Percentiles rank a stretch among this genome's conserved stretches.
Evolutionary conservation across 2,797 vertebrate genomes (phyloP).

Genomic region (Aselliscus stoliczkanus): DNA sequence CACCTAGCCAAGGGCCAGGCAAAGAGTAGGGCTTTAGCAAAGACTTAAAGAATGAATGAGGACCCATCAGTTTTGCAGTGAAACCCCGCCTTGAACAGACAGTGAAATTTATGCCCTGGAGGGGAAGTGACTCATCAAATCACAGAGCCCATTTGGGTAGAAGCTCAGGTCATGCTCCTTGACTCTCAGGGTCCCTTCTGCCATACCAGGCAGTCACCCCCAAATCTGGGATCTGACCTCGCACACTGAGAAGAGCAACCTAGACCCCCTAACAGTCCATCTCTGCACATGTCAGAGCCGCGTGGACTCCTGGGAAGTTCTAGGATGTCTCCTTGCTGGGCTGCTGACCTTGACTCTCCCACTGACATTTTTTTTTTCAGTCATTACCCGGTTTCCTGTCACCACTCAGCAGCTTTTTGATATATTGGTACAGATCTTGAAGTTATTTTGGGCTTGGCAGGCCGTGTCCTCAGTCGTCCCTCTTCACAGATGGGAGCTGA

Average conservation of each 20-base stretch:
- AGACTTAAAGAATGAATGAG: not conserved
- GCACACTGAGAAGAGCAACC: not conserved
- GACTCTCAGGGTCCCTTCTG: not conserved
- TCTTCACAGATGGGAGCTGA: not conserved
- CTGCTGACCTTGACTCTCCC: not conserved
- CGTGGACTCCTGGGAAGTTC: not conserved
- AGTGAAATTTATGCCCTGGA: not conserved
- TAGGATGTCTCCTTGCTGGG: fast-evolving
- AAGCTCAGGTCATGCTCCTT: not conserved
- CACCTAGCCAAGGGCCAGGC: no score
- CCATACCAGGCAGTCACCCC: not conserved
- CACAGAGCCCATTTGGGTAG: not conserved
- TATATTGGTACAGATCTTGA: not conserved
- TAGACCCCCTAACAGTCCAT: not conserved
- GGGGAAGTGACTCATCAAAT: not conserved
- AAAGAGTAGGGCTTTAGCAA: not conserved
- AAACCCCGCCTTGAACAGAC: not conserved
- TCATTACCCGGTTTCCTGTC: not conserved
- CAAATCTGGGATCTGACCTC: not conserved
- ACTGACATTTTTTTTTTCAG: not conserved
- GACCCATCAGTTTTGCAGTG: not conserved
- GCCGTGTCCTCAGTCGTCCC: fast-evolving
- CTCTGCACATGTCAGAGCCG: fast-evolving
- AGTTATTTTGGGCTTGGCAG: not conserved
- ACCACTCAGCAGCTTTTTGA: not conserved